phyloP scores from a whole-genome alignment of 2,888 invertebrate species.

The Eurois occulta region DNA sequence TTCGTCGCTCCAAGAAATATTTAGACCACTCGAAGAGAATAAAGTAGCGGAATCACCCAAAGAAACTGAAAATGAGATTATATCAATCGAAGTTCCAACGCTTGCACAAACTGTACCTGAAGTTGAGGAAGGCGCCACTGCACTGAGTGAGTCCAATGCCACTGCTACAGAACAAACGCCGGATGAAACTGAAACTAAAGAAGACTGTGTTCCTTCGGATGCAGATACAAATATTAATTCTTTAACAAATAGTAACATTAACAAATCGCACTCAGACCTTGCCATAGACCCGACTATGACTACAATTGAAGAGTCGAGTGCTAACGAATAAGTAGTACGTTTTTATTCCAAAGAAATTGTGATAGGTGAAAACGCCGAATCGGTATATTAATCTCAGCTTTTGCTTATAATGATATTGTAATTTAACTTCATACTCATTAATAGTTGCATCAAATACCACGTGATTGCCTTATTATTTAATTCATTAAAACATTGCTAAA shows the following conservation, averaged over 20 bases:
- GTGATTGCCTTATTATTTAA: constrained; percentile 90
- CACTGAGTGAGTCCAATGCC: constrained; percentile 65
- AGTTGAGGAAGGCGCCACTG: constrained; percentile 67
- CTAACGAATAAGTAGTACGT: constrained; percentile 76
- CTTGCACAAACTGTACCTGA: constrained; percentile 78
- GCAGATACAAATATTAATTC: constrained; percentile 67
- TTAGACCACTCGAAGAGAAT: constrained; percentile 87
- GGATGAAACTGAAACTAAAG: constrained; percentile 70
- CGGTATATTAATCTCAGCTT: constrained; percentile 87
- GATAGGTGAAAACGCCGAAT: constrained; percentile 85
- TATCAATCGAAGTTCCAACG: constrained; percentile 85
- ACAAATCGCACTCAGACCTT: constrained; percentile 69
- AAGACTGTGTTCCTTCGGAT: constrained; percentile 67
- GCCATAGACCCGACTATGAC: constrained; percentile 66
- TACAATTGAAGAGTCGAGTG: constrained; percentile 68
- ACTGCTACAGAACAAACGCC: constrained; percentile 57
- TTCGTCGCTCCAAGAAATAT: constrained; percentile 88
- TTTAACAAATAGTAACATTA: constrained; percentile 66
- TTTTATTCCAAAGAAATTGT: constrained; percentile 88
- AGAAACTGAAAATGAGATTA: constrained; percentile 86
- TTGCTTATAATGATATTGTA: constrained; percentile 86
- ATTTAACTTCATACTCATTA: constrained; percentile 83
- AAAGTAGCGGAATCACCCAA: constrained; percentile 86
- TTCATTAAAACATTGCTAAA: constrained; percentile 86
- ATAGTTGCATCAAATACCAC: constrained; percentile 88